Evolutionary conservation across 2,888 invertebrate genomes (phyloP), one percentile per base, ranked within the genome.

Genomic region (Baccha elongata): DNA sequence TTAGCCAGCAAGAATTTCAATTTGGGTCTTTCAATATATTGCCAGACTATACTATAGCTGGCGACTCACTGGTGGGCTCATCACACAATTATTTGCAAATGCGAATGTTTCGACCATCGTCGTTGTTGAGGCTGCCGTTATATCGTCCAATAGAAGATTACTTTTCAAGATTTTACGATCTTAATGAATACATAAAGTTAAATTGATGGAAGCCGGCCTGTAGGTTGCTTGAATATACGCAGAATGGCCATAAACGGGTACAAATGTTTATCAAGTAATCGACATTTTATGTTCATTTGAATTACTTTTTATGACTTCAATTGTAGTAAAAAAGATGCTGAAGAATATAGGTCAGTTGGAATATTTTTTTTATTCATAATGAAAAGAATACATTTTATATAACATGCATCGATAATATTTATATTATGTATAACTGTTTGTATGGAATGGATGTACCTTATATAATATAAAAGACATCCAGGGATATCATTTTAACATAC

Each of bases 1-100:
- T 83, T 83, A 83, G 76, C 55, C 55, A 35, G 67, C 48, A 64
- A 40, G 83, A 83, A 72, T 73, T 83, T 83, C 83, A 83, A 75
- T 81, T 83, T 78, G 65, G 58, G 52, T 58, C 64, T 37, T 32
- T 15, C 26, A 13, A 37, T 32, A 29, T 13, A 35, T 15, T 58
- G 29, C 3, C n/a, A 32, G 10, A 7, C 29, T 29, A 60, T 17
- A 15, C n/a, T n/a, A n/a, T n/a, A n/a, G n/a, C 15, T 40, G 67
- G 53, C 75, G 65, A 40, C 79, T 60, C 73, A 32, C 67, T 72
- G 76, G 76, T 68, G 67, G 65, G 60, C 60, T 48, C 37, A 19
- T 42, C 10, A 40, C 29, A 17, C 4, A 26, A 10, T 50, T 50
- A 4, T 40, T 58, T 68, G 60, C 15, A 35, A 53, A 60, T 64